Conservation (phyloP, 2,888 invertebrate genomes). For the Dynastes maya region DNA sequence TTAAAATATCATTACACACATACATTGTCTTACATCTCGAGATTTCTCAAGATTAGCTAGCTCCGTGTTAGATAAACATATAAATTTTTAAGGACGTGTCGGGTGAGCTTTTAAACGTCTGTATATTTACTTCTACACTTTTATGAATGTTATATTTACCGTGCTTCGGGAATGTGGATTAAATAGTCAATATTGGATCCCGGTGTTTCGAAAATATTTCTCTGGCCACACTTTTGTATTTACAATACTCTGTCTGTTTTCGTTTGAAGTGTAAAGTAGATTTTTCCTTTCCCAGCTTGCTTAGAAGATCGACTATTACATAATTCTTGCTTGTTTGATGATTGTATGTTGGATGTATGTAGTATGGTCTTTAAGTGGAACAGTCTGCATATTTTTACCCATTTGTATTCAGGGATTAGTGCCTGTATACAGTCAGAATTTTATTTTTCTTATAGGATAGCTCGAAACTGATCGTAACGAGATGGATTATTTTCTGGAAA, state of each 20-base stretch:
- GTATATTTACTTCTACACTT: background rate
- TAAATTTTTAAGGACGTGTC: slow-evolving; percentile 2
- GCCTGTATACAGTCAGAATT: too few species aligned
- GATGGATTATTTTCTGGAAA: too few species aligned
- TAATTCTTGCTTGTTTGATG: too few species aligned
- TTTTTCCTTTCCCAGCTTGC: too few species aligned
- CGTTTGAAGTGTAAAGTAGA: too few species aligned
- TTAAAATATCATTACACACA: background rate
- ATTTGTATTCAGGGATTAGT: too few species aligned
- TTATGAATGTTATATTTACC: too few species aligned
- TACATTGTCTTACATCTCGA: background rate
- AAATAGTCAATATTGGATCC: slow-evolving; percentile 9
- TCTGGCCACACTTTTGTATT: background rate
- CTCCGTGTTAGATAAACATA: background rate
- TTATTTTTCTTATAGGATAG: too few species aligned
- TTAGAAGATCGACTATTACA: too few species aligned
- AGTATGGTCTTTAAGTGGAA: background rate
- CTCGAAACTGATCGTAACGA: too few species aligned
- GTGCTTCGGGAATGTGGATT: background rate
- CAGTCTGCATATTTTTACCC: background rate
- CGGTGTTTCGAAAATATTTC: slow-evolving; percentile 1
- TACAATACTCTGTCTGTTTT: too few species aligned
- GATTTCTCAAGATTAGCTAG: slow-evolving; percentile 11
- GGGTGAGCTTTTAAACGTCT: background rate
- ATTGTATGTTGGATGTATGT: too few species aligned